Evolutionary conservation across 2,797 vertebrate species (phyloP), one percentile per base, ranked within the genome.

Genomic region (Tenualosa thibaudeaui): DNA sequence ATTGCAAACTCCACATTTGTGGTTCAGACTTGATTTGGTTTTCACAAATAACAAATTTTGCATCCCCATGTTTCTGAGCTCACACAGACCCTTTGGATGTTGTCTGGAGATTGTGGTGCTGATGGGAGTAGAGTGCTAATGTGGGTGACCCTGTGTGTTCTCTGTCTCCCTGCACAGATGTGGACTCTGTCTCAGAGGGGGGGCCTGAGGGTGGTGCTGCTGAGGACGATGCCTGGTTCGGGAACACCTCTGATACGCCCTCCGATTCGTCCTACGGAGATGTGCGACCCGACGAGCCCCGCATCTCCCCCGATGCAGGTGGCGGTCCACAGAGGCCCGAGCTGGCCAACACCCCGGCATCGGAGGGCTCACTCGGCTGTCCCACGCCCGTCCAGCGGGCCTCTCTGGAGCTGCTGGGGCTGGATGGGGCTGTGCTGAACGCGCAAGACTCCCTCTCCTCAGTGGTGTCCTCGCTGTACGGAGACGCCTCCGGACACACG

Each of bases 141-240:
- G 65, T 71, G 65, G 24, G 31, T 5, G 37, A 40, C 40, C 17
- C 71, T 51, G 7, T 51, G 8, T 78, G 37, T 43, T 7, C 17
- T 7, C 31, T 19, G 13, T 75, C 37, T 75, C 31, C 7, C 22
- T 46, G 17, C 37, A 85, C 93, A 99, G 98, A 99, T 98, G 94
- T 97, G 95, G 96, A 97, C 93, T 96, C 96, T 89, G 96, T 96
- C 86, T 97, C 98, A 89, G 97, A 97, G 89, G 97, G 96, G 90
- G 96, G 96, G 92, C 95, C 94, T 82, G 96, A 97, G 91, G 94
- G 94, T 81, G 95, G 96, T 85, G 95, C 96, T 91, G 97, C 96
- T 89, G 97, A 98, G 91, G 97, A 99, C 89, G 98, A 99, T 83
- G 95, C 92, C 92, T 99, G 98, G 98, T 99, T 97, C 94, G 98